phyloP scores from a whole-genome alignment of 30 jellyfish, hydroid and myxozoan genomes.

The Nemopilema nomurai region DNA sequence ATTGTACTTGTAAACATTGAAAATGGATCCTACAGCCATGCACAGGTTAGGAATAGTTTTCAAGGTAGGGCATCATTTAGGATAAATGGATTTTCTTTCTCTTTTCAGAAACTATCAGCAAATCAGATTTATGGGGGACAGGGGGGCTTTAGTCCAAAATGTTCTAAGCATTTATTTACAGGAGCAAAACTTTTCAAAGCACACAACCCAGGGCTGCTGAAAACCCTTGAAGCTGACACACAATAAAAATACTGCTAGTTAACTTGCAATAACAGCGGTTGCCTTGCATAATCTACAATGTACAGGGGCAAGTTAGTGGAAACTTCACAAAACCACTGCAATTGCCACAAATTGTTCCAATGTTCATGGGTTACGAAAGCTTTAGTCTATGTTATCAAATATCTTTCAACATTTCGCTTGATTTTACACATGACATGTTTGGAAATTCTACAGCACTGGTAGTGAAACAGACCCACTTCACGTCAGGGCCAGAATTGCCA shows the following conservation, averaged over 20 bases:
- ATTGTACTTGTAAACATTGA: background rate
- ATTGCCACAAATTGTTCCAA: background rate
- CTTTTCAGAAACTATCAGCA: background rate
- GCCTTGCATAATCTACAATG: background rate
- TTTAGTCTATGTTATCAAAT: background rate
- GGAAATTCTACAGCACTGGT: background rate
- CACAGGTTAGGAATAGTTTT: background rate
- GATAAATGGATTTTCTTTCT: background rate
- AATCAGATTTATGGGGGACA: too few relatives aligned
- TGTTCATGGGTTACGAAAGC: background rate
- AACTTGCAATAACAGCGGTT: background rate
- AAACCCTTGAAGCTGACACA: background rate
- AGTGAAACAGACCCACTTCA: too few relatives aligned
- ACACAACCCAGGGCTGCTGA: background rate
- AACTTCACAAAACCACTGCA: background rate
- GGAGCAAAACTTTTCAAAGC: conserved; percentile 23
- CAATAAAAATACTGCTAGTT: background rate
- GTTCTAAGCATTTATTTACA: conserved; percentile 34
- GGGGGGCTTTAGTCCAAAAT: too few relatives aligned
- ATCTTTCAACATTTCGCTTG: background rate
- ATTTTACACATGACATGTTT: background rate
- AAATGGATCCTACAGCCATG: background rate
- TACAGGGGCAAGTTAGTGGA: background rate
- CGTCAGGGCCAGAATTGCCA: too few relatives aligned
- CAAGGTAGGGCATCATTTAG: background rate